Evolutionary conservation across 2,797 vertebrate species (phyloP), one percentile per base, ranked within the genome.

Genomic region (Schizothorax lantsangensis): DNA sequence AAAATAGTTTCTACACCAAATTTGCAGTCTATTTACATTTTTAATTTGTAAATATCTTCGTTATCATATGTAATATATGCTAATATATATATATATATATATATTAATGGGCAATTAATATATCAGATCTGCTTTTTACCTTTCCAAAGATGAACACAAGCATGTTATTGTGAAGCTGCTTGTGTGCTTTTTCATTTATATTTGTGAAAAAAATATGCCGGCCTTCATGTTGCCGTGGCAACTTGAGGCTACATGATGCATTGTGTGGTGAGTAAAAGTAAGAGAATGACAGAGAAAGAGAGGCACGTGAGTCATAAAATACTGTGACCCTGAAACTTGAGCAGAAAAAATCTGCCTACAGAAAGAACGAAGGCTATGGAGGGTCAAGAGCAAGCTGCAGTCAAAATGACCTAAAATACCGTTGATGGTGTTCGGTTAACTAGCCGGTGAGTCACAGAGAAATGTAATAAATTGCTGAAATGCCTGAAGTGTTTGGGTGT

Each of bases 241-340:
- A 95, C 92, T 4, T 75, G 64, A 59, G 83, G 54, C 57, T 69
- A 82, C 86, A 88, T 79, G 57, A 30, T 87, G 87, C 82, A 82
- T 84, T 30, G 73, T 64, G 68, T 30, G 59, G 66, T 43, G 9
- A 15, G 54, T 74, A 47, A 83, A 85, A 71, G 69, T 80, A 77
- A 49, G 62, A 54, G 84, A 81, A 54, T 17, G 8, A 40, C 10
- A 40, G 21, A 77, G 40, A 82, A 26, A 69, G 79, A 40, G 12
- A 66, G 30, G 47, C 9, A n/a, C 62, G 2, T 69, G 73, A 64
- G 68, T 68, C 47, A 57, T 43, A 71, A 5, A 62, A 49, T 33
- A 87, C 75, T 88, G 86, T 89, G 95, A 92, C 94, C 95, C 91
- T 95, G 95, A 95, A 95, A 95, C 90, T 92, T 93, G 88, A 91